Conservation (phyloP, 2,797 vertebrate species). For the Platyrinchus mystaceus region DNA sequence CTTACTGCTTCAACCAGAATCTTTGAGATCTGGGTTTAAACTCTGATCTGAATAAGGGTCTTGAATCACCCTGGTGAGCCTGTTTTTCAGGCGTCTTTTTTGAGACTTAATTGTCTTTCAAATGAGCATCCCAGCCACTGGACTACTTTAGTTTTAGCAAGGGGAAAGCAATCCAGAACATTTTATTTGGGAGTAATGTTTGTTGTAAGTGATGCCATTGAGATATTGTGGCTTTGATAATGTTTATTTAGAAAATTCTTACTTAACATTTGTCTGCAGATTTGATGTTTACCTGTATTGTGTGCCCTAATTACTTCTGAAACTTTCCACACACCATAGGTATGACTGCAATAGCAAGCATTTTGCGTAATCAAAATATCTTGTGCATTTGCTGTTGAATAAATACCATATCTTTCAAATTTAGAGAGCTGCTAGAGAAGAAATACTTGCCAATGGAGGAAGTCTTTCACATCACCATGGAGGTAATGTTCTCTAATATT, state of each 20-base stretch:
- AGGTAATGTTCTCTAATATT: slow-evolving; percentile 81
- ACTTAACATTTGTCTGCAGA: neutral
- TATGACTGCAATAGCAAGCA: neutral
- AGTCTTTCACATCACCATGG: slow-evolving; percentile 98
- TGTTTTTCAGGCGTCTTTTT: neutral
- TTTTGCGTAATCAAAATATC: neutral
- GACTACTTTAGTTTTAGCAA: neutral
- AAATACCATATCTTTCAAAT: slow-evolving; percentile 37
- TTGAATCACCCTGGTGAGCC: neutral
- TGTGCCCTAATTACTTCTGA: neutral
- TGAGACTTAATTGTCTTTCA: neutral
- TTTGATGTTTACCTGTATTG: neutral
- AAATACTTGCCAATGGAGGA: slow-evolving; percentile 98
- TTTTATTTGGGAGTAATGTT: neutral
- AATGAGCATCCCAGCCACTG: neutral
- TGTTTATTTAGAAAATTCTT: neutral
- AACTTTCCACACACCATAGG: neutral
- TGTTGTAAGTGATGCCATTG: neutral
- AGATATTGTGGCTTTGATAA: neutral
- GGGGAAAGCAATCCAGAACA: neutral
- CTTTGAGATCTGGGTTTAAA: neutral
- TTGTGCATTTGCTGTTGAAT: neutral
- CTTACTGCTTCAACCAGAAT: neutral
- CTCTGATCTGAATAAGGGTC: neutral
- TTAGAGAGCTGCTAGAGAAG: slow-evolving; percentile 94